Evolutionary conservation across 1,140 invertebrate genomes (phyloP), one percentile per base, ranked within the genome.

Genomic region (Sarcophaga bullata): DNA sequence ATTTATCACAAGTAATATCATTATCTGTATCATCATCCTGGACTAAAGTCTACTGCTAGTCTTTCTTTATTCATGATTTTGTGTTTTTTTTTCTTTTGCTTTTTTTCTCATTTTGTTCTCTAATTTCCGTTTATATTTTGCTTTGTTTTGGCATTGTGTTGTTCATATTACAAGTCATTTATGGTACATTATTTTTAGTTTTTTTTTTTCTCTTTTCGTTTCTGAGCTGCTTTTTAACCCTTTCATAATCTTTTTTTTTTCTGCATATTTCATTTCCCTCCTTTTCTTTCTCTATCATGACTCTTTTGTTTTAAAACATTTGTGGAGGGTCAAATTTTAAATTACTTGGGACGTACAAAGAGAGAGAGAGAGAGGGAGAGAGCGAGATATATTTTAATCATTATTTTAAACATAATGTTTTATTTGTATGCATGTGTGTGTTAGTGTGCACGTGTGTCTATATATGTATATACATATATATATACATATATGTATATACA

Each of bases 51-150:
- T 37, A 37, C 25, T 37, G 4, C 25, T 37, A 37, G 1, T 37
- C 25, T 2, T 37, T 2, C 25, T 37, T 37, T 37, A 37, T 37
- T 37, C 25, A 37, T 37, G 25, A 37, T 37, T 1, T 37, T 19
- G n/a, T 19, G 62, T n/a, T 68, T 19, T 68, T 68, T 17, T 68
- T 9, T 68, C 8, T 58, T 58, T 4, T n/a, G 17, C 62, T 68
- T 19, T 68, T 3, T 17, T 19, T 17, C 17, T 17, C 7, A 19
- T 68, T 68, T 68, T 68, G 17, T 68, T 50, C 3, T 68, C 19
- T 68, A 68, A 68, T 68, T 68, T 68, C 62, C 62, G 62, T n/a
- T n/a, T n/a, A n/a, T n/a, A n/a, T n/a, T n/a, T 68, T 68, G 19
- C 19, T 17, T 68, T 68, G 52, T 13, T 58, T 37, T 37, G 25